These are phyloP conservation scores for Astropecten irregularis DNA, from an alignment of 53 echinoderm and acorn worm genomes.

Conservation along the genomic window DNA sequence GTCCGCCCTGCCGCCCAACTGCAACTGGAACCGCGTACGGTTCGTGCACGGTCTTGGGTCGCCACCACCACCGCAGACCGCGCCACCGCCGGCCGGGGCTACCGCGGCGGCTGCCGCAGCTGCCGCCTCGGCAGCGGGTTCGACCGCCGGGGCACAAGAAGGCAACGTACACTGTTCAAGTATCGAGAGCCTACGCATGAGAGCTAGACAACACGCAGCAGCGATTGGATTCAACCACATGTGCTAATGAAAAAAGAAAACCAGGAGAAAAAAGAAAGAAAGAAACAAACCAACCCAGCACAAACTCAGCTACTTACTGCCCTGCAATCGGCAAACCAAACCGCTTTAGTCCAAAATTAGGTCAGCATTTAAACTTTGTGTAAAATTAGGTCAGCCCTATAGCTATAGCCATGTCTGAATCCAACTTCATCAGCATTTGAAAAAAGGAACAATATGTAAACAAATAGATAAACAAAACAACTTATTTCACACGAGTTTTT, in stretches of 20 bases:
- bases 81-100: neutral
- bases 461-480: too few species aligned
- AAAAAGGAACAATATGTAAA: too few species aligned
- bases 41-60: slow-evolving; percentile 35
- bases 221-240: slow-evolving; percentile 50
- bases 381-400: too few species aligned
- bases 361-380: too few species aligned
- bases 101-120: slow-evolving; percentile 19
- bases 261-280: too few species aligned
- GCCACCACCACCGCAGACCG: slow-evolving; percentile 20
- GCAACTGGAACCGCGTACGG: slow-evolving; percentile 44
- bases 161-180: slow-evolving; percentile 45
- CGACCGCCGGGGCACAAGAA: neutral
- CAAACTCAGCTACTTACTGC: too few species aligned
- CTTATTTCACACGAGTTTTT: too few species aligned
- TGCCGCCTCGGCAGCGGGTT: neutral
- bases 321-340: too few species aligned
- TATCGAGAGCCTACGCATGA: slow-evolving; percentile 64
- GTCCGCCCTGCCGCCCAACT: slow-evolving; percentile 27
- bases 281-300: too few species aligned
- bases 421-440: too few species aligned
- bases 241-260: neutral
- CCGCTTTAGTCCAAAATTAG: too few species aligned
- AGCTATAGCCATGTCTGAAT: too few species aligned
- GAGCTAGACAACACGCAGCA: slow-evolving; percentile 66